Percentiles rank a stretch among this genome's conserved stretches.
phyloP scores from a whole-genome alignment of 1,140 invertebrate genomes.

The Drosophila ananassae region DNA sequence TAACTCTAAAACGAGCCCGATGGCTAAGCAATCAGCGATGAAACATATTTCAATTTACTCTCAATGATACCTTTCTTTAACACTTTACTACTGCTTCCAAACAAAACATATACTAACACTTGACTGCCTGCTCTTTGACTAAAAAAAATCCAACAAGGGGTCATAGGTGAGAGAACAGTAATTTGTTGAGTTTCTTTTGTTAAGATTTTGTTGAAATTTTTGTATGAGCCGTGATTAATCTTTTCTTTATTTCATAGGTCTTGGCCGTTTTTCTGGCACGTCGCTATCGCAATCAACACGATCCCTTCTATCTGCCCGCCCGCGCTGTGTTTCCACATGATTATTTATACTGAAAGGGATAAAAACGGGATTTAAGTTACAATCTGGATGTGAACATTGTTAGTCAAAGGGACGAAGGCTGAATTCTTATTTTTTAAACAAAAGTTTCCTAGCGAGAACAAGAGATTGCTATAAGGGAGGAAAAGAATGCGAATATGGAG shows the following conservation, averaged over 20 bases:
- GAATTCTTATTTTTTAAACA: conserved; percentile 66
- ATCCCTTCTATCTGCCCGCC: conserved; percentile 88
- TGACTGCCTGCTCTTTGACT: conserved; percentile 46
- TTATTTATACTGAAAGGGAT: conserved; percentile 69
- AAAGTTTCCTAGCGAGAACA: conserved; percentile 56
- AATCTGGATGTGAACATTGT: conserved; percentile 48
- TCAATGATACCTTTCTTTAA: conserved; percentile 36
- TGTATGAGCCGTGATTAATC: not conserved
- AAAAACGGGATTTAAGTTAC: conserved; percentile 10
- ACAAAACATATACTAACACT: conserved; percentile 13
- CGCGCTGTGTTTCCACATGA: conserved; percentile 89
- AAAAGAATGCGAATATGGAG: conserved; percentile 10
- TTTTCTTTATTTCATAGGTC: conserved; percentile 85
- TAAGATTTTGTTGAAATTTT: not conserved
- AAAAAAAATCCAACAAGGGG: conserved; percentile 27
- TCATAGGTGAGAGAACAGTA: conserved; percentile 19
- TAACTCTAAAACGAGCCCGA: conserved; percentile 51
- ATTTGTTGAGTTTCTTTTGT: conserved; percentile 20
- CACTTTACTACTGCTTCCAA: conserved; percentile 9
- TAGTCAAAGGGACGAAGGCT: conserved; percentile 80
- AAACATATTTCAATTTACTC: conserved; percentile 48
- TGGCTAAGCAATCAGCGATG: conserved; percentile 68
- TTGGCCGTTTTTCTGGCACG: conserved; percentile 90
- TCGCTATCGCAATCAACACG: conserved; percentile 90
- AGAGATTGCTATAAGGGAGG: conserved; percentile 32